phyloP scores from a whole-genome alignment of 2,797 vertebrate species.

The Crypturellus tataupa region DNA sequence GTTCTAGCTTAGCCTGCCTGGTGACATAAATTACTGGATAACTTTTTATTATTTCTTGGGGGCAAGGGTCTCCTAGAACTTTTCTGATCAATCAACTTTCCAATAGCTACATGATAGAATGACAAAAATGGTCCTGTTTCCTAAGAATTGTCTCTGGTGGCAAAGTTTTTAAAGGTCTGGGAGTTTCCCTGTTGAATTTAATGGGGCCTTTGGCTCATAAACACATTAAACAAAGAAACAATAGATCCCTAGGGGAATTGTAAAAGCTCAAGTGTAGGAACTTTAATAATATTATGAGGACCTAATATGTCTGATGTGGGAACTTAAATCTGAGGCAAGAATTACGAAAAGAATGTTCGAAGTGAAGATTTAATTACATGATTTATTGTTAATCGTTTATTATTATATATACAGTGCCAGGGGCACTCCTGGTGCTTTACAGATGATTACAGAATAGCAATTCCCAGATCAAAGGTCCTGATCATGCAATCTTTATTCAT shows the following conservation, averaged over 20 bases:
- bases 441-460: constrained; percentile 66
- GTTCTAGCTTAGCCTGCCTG: background rate
- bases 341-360: constrained; percentile 52
- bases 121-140: constrained; percentile 55
- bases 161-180: constrained; percentile 65
- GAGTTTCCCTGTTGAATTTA: constrained; percentile 65
- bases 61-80: background rate
- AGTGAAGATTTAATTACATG: constrained; percentile 66
- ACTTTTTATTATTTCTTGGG: background rate
- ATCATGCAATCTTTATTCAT: constrained; percentile 60
- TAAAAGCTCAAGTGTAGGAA: constrained; percentile 65
- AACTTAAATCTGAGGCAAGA: constrained; percentile 62
- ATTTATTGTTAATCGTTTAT: constrained; percentile 70
- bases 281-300: constrained; percentile 61
- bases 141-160: constrained; percentile 49
- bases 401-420: constrained; percentile 63
- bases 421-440: constrained; percentile 59
- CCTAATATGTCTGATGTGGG: constrained; percentile 64
- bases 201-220: constrained; percentile 59
- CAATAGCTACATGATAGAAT: constrained; percentile 32
- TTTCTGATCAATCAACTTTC: constrained; percentile 43
- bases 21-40: background rate
- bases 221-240: constrained; percentile 72
- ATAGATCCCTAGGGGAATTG: constrained; percentile 63
- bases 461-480: constrained; percentile 65